These are phyloP conservation scores for Pseudopipra pipra DNA, from an alignment of 2,113 vertebrate species.

Conservation along the genomic window DNA sequence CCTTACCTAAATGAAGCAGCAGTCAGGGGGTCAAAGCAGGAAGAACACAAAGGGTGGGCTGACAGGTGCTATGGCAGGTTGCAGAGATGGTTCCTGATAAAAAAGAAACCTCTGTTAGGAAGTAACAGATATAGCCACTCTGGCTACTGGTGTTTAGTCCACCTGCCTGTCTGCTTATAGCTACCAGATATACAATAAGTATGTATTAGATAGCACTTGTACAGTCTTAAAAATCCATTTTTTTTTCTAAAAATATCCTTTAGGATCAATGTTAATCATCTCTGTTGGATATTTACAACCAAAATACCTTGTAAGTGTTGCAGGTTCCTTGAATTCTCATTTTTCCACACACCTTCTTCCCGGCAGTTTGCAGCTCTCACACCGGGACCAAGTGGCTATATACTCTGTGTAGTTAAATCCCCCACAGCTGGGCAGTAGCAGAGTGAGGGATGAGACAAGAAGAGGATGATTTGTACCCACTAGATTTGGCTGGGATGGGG, in stretches of 20 bases:
- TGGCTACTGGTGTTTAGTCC: not conserved
- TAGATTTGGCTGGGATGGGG: not conserved
- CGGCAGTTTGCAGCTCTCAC: not conserved
- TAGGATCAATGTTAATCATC: not conserved
- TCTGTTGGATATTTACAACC: not conserved
- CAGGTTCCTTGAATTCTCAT: not conserved
- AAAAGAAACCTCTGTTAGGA: not conserved
- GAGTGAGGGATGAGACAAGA: not conserved
- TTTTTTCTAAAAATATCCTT: not conserved
- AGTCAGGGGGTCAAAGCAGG: not conserved
- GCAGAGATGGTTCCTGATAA: not conserved
- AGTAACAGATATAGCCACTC: not conserved
- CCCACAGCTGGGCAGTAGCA: not conserved
- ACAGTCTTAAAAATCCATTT: not conserved
- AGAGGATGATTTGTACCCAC: not conserved
- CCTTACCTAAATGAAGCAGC: not conserved
- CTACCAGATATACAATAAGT: not conserved
- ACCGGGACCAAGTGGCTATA: not conserved
- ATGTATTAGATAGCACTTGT: not conserved
- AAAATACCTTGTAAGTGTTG: not conserved
- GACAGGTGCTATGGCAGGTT: not conserved
- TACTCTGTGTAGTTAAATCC: not conserved
- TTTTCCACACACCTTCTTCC: not conserved
- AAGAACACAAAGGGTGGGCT: not conserved
- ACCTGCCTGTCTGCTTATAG: not conserved